These are phyloP conservation scores for Rhinichthys klamathensis DNA, from an alignment of 2,113 vertebrate species.

Conservation along the genomic window DNA sequence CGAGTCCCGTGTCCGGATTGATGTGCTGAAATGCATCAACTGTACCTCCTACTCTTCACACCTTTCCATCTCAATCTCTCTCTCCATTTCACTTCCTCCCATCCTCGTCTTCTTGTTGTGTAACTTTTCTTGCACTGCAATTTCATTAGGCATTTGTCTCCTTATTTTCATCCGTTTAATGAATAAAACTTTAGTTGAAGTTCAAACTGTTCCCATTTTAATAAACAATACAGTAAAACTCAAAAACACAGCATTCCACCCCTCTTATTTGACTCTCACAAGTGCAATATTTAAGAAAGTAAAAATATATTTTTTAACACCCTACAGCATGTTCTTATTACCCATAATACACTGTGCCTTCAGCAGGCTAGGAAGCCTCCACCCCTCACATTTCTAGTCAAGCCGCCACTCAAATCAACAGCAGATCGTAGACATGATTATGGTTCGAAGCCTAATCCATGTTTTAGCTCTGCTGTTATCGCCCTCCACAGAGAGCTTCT, in stretches of 20 bases:
- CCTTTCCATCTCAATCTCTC: neutral
- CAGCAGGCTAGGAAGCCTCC: neutral
- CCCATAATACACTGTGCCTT: neutral
- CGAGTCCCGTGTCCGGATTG: neutral
- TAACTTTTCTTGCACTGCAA: neutral
- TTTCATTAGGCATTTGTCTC: neutral
- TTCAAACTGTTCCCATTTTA: neutral
- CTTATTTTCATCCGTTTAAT: neutral
- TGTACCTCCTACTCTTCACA: neutral
- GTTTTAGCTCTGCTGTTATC: constrained; percentile 29
- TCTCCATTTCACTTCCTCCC: neutral
- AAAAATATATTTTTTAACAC: constrained; percentile 12
- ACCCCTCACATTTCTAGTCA: neutral
- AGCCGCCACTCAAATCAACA: constrained; percentile 29
- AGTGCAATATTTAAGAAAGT: neutral
- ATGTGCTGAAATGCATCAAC: constrained; percentile 1
- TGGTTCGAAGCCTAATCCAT: constrained; percentile 24
- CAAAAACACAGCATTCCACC: neutral
- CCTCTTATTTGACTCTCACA: neutral
- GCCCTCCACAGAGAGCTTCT: constrained; percentile 25
- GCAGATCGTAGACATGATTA: constrained; percentile 37
- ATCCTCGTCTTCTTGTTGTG: neutral
- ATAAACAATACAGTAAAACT: neutral
- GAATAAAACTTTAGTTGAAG: neutral
- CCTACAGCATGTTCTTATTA: constrained; percentile 22